Conservation (phyloP, 2,888 invertebrate genomes). For the Ptychoptera albimana region DNA sequence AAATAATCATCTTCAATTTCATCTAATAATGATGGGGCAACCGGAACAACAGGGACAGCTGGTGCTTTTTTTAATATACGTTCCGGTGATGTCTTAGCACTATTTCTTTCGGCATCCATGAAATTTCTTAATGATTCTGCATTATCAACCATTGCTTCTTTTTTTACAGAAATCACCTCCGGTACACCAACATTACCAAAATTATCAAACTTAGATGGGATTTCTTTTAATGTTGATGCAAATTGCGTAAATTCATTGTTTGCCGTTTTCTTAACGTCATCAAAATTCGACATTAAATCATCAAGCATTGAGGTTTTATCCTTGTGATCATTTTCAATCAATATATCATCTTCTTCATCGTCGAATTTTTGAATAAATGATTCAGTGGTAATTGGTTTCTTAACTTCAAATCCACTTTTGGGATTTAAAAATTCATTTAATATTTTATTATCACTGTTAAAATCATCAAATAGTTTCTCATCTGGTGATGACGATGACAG, state of each 20-base stretch:
- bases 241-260: neutral
- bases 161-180: neutral
- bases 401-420: no score
- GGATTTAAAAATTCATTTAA: no score
- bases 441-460: no score
- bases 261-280: neutral
- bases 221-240: neutral
- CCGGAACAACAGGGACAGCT: no score
- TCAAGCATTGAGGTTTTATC: neutral
- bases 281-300: neutral
- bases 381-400: neutral
- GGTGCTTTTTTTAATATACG: no score
- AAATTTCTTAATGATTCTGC: neutral
- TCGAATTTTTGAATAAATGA: neutral
- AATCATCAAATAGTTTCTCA: neutral
- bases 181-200: neutral
- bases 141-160: neutral
- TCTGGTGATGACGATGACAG: constrained; percentile 5
- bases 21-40: neutral
- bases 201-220: no score
- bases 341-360: constrained; percentile 1
- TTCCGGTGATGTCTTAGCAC: neutral
- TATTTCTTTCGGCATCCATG: constrained; percentile 3
- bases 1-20: constrained; percentile 8
- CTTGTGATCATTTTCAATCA: neutral